These are phyloP conservation scores for Calonectris borealis DNA, from an alignment of 2,113 vertebrate genomes.

Conservation along the genomic window DNA sequence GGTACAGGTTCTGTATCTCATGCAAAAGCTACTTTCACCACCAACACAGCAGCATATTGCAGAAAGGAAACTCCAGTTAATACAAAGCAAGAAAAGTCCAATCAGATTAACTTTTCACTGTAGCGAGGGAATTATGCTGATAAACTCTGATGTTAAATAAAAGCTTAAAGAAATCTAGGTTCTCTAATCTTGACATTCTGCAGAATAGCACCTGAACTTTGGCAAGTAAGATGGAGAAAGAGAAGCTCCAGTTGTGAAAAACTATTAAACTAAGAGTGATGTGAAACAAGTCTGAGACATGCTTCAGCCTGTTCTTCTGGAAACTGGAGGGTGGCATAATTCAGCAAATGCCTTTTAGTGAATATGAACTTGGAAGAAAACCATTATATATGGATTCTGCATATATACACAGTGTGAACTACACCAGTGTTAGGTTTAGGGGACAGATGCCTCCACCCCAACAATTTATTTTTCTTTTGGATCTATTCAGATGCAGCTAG, in stretches of 20 bases:
- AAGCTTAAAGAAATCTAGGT: background rate
- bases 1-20: background rate
- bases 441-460: background rate
- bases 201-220: background rate
- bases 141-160: background rate
- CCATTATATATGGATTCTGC: background rate
- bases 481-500: background rate
- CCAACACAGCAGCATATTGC: background rate
- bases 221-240: background rate
- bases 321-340: constrained; percentile 9
- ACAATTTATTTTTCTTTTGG: background rate
- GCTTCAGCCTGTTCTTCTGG: background rate
- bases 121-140: background rate
- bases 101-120: background rate
- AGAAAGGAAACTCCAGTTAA: background rate
- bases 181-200: background rate
- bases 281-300: background rate
- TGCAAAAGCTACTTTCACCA: background rate
- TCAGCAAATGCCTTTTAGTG: constrained; percentile 24
- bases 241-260: background rate
- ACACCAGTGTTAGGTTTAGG: background rate
- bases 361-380: constrained; percentile 27
- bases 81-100: background rate
- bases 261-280: background rate
- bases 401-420: background rate